Conservation (phyloP, 2,797 vertebrate species). For the Buphagus erythrorhynchus region DNA sequence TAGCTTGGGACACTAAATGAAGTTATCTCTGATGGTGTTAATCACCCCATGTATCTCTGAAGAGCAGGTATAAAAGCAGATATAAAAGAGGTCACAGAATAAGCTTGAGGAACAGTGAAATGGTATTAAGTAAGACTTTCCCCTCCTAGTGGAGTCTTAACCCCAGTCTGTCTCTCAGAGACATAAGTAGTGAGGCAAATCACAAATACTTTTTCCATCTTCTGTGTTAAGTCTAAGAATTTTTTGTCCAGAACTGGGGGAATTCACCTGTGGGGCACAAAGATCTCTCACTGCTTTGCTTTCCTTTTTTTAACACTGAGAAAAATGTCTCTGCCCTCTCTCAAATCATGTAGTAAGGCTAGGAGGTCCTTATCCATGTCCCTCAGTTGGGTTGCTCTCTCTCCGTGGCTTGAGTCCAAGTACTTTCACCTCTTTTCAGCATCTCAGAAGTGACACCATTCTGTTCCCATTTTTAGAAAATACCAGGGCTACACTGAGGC, state of each 20-base stretch:
- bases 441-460: constrained; percentile 22
- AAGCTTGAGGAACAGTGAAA: background rate
- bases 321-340: background rate
- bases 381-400: background rate
- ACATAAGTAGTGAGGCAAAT: background rate
- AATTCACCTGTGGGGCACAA: background rate
- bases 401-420: background rate
- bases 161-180: background rate
- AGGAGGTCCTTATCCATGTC: background rate
- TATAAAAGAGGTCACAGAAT: background rate
- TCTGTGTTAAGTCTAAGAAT: background rate
- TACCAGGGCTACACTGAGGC: background rate
- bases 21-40: background rate
- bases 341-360: background rate
- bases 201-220: background rate
- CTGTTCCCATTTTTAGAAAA: constrained; percentile 35
- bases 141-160: background rate
- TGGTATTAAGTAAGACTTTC: background rate
- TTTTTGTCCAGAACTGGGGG: background rate
- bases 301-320: background rate
- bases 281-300: background rate
- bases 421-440: background rate
- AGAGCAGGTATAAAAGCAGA: background rate
- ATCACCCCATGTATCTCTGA: background rate
- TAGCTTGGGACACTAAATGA: background rate